A percentile compares a stretch with the other conserved stretches of the same genome.
Conservation (phyloP, 2,888 invertebrate genomes). For the Epinotia bilunana region DNA sequence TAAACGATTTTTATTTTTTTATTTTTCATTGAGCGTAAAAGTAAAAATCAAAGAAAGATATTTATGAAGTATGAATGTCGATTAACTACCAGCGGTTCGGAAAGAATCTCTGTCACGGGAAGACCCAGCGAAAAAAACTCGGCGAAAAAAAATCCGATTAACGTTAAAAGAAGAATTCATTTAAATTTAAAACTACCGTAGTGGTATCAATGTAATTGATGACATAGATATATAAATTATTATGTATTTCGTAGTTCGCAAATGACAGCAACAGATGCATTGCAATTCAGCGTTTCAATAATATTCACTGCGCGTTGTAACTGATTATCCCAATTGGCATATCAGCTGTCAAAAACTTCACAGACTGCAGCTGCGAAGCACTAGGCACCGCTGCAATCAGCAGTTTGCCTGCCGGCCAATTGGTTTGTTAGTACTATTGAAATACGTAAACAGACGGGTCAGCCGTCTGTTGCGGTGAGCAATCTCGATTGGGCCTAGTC, state of each 20-base stretch:
- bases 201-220: too few species aligned
- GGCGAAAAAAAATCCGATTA: too few species aligned
- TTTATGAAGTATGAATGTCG: too few species aligned
- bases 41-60: too few species aligned
- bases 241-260: neutral
- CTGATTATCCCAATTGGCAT: slow-evolving; percentile 21
- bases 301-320: slow-evolving; percentile 1
- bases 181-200: too few species aligned
- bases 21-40: too few species aligned
- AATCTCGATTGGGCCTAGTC: slow-evolving; percentile 25
- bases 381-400: slow-evolving; percentile 57
- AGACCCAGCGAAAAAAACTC: too few species aligned
- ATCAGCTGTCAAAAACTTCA: slow-evolving; percentile 41
- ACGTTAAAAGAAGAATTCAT: too few species aligned
- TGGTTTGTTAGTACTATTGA: slow-evolving; percentile 69
- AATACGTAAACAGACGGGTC: slow-evolving; percentile 52
- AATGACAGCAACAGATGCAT: neutral
- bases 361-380: slow-evolving; percentile 21
- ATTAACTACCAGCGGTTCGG: too few species aligned
- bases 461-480: slow-evolving; percentile 2
- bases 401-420: slow-evolving; percentile 62
- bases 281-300: neutral
- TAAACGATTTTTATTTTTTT: too few species aligned
- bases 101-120: too few species aligned
- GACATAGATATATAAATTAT: too few species aligned